phyloP scores from a whole-genome alignment of 1,140 invertebrate genomes.

The Chymomyza costata region DNA sequence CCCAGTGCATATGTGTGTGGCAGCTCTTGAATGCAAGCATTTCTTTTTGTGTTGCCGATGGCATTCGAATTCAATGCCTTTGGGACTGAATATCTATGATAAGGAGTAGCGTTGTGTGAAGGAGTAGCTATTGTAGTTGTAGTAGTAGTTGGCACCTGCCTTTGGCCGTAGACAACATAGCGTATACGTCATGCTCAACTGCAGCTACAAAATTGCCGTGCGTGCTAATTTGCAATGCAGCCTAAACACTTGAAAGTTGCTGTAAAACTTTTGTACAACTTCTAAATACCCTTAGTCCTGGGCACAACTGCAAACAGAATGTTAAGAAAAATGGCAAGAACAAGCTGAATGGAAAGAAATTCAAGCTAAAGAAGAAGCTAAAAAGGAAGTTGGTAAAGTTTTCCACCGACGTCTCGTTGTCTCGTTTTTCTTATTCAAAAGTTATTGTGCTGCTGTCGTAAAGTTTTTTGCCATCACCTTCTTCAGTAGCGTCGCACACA shows the following conservation, averaged over 20 bases:
- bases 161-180: slow-evolving; percentile 5
- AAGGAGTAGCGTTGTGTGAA: too few relatives aligned
- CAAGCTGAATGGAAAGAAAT: slow-evolving; percentile 12
- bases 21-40: too few relatives aligned
- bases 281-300: not conserved
- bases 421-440: slow-evolving; percentile 59
- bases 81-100: too few relatives aligned
- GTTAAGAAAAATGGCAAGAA: not conserved
- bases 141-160: too few relatives aligned
- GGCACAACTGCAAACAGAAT: not conserved
- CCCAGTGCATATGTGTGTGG: too few relatives aligned
- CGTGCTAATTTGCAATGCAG: not conserved
- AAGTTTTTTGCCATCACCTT: slow-evolving; percentile 47
- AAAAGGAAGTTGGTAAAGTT: slow-evolving; percentile 43
- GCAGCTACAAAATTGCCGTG: slow-evolving; percentile 36
- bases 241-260: slow-evolving; percentile 28
- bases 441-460: slow-evolving; percentile 63
- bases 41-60: too few relatives aligned
- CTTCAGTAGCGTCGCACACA: slow-evolving; percentile 23
- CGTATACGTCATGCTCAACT: slow-evolving; percentile 46
- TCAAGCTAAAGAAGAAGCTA: slow-evolving; percentile 44
- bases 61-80: too few relatives aligned
- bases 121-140: too few relatives aligned
- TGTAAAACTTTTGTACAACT: not conserved
- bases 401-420: slow-evolving; percentile 24